Base-by-base conservation (phyloP, 2,113 vertebrate species). In the Cyprinodon brontotheroides region DNA sequence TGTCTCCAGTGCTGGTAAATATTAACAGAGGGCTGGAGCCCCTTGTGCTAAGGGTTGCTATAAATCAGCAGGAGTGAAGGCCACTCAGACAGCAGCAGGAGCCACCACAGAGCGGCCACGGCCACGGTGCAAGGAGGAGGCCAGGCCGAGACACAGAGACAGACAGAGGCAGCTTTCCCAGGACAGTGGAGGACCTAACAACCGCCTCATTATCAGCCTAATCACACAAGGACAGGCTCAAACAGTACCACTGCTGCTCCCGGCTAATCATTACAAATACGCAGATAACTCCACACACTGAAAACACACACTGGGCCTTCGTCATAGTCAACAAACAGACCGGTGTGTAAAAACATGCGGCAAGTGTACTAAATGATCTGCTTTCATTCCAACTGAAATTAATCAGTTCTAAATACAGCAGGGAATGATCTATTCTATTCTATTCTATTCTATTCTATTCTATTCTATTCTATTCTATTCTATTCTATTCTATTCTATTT, bases 1-100 rank as follows among this genome's bases (percentile, higher is more conserved):
- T 86, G 90, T 91, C 93, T 92, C 88, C 87, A 90, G 78, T 71
- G 87, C 88, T 90, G 94, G 90, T 93, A 95, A 96, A 96, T 89
- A 97, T 96, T 96, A 97, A 96, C 96, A 94, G 94, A 96, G 92
- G 87, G 89, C 93, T 84, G 91, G 86, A 86, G 90, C 86, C 90
- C 81, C 78, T 81, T 74, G 80, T 92, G 82, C 72, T 65, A 82
- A 90, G 77, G 86, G 79, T 73, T 73, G 88, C 92, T 92, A 95
- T 95, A 95, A 96, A 96, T 96, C 95, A 96, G 94, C 83, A 73
- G 50, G 50, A 83, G 82, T 83, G 96, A 97, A 97, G 96, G 96
- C 93, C 96, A 93, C 89, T 81, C 89, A 87, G 93, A 93, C 70
- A 86, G 92, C 91, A 94, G 94, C 91, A 94, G 94, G 94, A 94